Evolutionary conservation across 2,888 invertebrate genomes (phyloP).

Genomic region (Pristionchus entomophagus): DNA sequence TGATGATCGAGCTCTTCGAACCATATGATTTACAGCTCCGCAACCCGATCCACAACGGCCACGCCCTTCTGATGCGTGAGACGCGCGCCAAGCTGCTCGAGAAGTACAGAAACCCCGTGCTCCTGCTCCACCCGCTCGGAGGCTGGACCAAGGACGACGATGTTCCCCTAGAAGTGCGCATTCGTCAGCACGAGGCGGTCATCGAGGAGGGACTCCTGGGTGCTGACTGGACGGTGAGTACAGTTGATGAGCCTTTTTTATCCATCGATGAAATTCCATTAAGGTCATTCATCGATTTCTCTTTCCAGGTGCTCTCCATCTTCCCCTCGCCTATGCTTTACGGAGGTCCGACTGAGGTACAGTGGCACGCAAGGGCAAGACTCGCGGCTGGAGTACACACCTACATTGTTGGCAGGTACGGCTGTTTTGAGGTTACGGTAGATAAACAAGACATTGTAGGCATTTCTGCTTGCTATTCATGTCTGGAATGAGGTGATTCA

Average conservation of each 20-base stretch:
- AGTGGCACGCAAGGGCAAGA: constrained; percentile 80
- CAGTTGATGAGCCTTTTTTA: neutral
- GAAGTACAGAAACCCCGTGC: constrained; percentile 91
- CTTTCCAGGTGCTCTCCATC: constrained; percentile 88
- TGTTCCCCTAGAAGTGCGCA: constrained; percentile 85
- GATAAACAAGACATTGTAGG: neutral
- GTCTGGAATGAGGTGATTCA: too few relatives aligned
- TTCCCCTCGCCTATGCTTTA: constrained; percentile 99
- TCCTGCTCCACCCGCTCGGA: constrained; percentile 92
- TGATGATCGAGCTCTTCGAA: too few relatives aligned
- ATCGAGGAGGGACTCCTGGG: constrained; percentile 82
- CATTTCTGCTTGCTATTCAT: too few relatives aligned
- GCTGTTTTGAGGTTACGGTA: neutral
- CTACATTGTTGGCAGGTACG: constrained; percentile 89
- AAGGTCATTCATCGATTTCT: constrained; percentile 76
- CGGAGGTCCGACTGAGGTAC: constrained; percentile 97
- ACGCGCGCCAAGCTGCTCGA: constrained; percentile 87
- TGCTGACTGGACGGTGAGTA: constrained; percentile 85
- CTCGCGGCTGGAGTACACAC: constrained; percentile 98
- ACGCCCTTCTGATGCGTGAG: constrained; percentile 96
- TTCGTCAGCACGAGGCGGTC: constrained; percentile 84
- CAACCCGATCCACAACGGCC: constrained; percentile 99
- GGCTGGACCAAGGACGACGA: constrained; percentile 85
- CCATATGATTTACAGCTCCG: constrained; percentile 80
- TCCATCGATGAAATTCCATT: neutral